Evolutionary conservation across 2,113 vertebrate species (phyloP), one percentile per base, ranked within the genome.

Genomic region (Ptyas mucosa): DNA sequence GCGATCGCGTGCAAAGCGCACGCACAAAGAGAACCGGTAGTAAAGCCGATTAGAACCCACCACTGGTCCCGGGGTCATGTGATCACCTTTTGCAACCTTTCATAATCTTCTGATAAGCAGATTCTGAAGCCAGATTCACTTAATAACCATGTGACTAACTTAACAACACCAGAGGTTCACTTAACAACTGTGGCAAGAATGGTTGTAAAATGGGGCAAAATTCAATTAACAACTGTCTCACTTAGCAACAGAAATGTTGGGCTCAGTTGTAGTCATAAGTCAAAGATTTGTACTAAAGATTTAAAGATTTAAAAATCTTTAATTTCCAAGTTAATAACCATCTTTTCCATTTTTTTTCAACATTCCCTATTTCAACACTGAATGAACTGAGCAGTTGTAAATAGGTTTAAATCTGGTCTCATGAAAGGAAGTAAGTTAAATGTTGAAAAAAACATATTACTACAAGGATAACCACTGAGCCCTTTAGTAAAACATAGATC

Each of bases 401-500:
- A 46, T 20, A 43, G 88, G 52, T 20, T 69, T 92, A 88, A 87
- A 87, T 0, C 0, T 0, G 88, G 85, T 10, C 55, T 88, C 26
- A 9, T n/a, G 53, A 34, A 93, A 52, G 12, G 0, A 57, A 94
- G 39, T 92, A 96, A 96, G 93, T 93, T 93, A 96, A 97, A 94
- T 94, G 92, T 91, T 93, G 95, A 94, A 43, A 94, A 26, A 94
- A 94, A 94, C 95, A 96, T 94, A 93, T 93, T 96, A 85, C 95
- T 93, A 94, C 95, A 95, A 95, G 94, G 93, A 94, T 94, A 95
- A 95, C 75, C 93, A n/a, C 89, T 87, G 54, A 95, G 61, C 89
- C 81, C 92, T 91, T 43, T 93, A 89, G 93, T 64, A 86, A 95
- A 92, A 93, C 95, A 94, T 97, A 97, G 91, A 96, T 97, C 96